Evolutionary conservation across 2,113 vertebrate species (phyloP).

Genomic region (Dipodomys ordii): DNA sequence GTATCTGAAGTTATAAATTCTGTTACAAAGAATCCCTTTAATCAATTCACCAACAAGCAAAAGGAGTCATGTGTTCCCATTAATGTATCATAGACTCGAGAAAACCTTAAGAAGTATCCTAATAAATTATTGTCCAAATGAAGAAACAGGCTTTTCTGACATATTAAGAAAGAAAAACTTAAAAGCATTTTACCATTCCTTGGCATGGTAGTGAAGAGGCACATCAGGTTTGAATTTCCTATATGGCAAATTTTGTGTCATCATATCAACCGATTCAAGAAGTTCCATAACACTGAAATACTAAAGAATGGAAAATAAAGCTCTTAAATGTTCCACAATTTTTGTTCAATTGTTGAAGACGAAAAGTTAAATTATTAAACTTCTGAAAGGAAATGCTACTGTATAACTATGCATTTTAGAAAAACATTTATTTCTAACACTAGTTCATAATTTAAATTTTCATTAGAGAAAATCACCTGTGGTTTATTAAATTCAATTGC

Average conservation of each 20-base stretch:
- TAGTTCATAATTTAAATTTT: slow-evolving; percentile 51
- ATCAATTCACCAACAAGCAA: slow-evolving; percentile 17
- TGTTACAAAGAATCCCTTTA: slow-evolving; percentile 10
- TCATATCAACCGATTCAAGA: slow-evolving; percentile 97
- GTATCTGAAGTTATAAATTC: slow-evolving; percentile 15
- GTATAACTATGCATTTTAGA: slow-evolving; percentile 20
- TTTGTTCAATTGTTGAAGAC: slow-evolving; percentile 18
- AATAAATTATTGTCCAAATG: background rate
- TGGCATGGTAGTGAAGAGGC: slow-evolving; percentile 89
- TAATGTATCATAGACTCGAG: background rate
- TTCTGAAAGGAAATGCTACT: slow-evolving; percentile 14
- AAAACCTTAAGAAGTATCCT: slow-evolving; percentile 12
- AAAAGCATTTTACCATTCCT: slow-evolving; percentile 89
- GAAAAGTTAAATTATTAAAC: background rate
- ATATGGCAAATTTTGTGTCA: slow-evolving; percentile 97
- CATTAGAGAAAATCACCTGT: slow-evolving; percentile 89
- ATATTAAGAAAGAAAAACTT: slow-evolving; percentile 1
- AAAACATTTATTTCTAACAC: slow-evolving; percentile 54
- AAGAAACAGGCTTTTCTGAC: slow-evolving; percentile 34
- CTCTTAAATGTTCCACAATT: background rate
- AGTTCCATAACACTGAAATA: slow-evolving; percentile 98
- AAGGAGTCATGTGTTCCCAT: background rate
- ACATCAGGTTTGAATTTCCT: slow-evolving; percentile 94
- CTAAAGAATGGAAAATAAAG: slow-evolving; percentile 83
- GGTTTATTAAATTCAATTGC: slow-evolving; percentile 95